Base-by-base conservation (phyloP, 2,888 invertebrate species). In the Sialis fuliginosa region DNA sequence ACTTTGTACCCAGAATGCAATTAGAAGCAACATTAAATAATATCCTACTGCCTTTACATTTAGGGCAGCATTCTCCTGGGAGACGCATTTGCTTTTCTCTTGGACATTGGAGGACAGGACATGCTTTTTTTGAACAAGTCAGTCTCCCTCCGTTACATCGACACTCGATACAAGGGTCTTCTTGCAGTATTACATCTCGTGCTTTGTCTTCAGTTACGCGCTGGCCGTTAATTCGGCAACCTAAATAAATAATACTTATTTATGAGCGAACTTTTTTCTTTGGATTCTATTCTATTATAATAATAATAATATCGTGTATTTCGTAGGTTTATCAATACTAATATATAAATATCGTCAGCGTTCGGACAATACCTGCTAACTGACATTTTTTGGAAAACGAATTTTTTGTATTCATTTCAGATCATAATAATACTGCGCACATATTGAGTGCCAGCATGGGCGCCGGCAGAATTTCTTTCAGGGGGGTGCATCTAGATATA, bases 61-160 rank as follows among this genome's bases (percentile, higher is more conserved):
- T 56, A 13, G 65, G 65, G 60, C 95, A 95, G 62, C 93, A 93
- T 56, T 88, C 83, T 4, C 86, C 87, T 1, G 78, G 72, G 32
- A 77, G 75, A 47, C 79, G 77, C 49, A 72, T 69, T 57, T 87
- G 85, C 53, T 77, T 75, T 8, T 72, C 69, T 1, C 65, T 64
- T 6, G 81, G 79, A 61, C 93, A 93, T 53, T 89, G 87, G 34
- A 93, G 70, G 6, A 91, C 89, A 0, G 92, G 89, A 57, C 93
- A 93, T 1, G 89, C 87, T 50, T 79, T 78, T 60, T 90, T 90
- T 39, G 79, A 72, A 61, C 92, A 92, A 10, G 79, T 79, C 54
- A 91, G 65, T 46, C 75, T 71, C 9, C 76, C 77, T 6, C 68
- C 70, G 34, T 47, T 42, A 62, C 90, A 91, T 40, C 80, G 78